Evolutionary conservation across 2,888 invertebrate species (phyloP).

Genomic region (Linnaemya tessellans): DNA sequence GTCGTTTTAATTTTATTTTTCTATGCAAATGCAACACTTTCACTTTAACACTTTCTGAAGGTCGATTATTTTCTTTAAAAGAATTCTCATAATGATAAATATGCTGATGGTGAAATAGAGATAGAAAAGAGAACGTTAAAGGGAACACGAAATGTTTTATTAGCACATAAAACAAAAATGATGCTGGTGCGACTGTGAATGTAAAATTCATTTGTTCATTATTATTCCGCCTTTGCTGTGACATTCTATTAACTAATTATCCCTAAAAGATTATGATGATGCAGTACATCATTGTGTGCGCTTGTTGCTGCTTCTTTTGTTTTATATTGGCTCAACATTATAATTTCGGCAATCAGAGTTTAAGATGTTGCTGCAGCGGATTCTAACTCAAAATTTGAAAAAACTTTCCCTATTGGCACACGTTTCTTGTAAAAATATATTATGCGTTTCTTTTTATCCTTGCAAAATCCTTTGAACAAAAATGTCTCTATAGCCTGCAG

Average conservation of each 20-base stretch:
- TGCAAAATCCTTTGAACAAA: no score
- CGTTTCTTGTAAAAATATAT: no score
- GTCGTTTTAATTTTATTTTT: slow-evolving; percentile 35
- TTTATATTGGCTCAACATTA: not conserved
- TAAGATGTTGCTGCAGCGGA: not conserved
- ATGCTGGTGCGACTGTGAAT: slow-evolving; percentile 42
- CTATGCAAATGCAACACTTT: slow-evolving; percentile 64
- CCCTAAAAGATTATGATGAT: slow-evolving; percentile 41
- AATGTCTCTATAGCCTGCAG: no score
- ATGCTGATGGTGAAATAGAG: slow-evolving; percentile 18
- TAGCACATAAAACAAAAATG: slow-evolving; percentile 19
- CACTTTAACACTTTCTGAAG: slow-evolving; percentile 69
- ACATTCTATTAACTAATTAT: slow-evolving; percentile 51
- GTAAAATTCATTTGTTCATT: slow-evolving; percentile 59
- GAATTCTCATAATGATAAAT: slow-evolving; percentile 31
- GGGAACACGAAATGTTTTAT: slow-evolving; percentile 9
- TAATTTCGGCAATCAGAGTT: slow-evolving; percentile 25
- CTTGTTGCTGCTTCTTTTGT: not conserved
- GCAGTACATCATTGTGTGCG: slow-evolving; percentile 5
- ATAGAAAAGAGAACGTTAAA: not conserved
- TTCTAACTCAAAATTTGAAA: no score
- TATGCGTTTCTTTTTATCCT: no score
- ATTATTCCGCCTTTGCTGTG: not conserved
- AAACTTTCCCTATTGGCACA: no score
- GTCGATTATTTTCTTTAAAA: slow-evolving; percentile 54